A percentile compares a stretch with the other conserved stretches of the same genome.
Evolutionary conservation across 1,140 invertebrate species (phyloP).

Genomic region (Galleria mellonella): DNA sequence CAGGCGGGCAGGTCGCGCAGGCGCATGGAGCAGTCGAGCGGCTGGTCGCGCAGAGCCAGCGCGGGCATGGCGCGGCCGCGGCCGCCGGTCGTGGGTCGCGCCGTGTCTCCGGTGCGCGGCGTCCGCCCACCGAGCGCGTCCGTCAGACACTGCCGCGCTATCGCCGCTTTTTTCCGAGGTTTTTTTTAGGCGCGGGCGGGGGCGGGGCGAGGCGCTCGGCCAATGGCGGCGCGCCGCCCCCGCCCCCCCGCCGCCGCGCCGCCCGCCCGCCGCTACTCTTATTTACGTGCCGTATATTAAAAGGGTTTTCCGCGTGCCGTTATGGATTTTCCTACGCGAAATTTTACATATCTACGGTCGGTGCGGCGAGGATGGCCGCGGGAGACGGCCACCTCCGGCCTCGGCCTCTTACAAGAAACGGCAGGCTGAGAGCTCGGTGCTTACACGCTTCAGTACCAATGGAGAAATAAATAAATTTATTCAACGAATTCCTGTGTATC

Average conservation of each 20-base stretch:
- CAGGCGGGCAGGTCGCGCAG: constrained; percentile 60
- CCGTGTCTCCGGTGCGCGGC: constrained; percentile 48
- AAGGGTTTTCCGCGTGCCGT: constrained; percentile 68
- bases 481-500: too few relatives aligned
- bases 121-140: constrained; percentile 58
- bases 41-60: constrained; percentile 64
- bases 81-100: constrained; percentile 56
- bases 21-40: constrained; percentile 68
- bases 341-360: constrained; percentile 52
- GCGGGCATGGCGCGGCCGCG: constrained; percentile 67
- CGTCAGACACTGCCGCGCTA: constrained; percentile 59
- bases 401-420: too few relatives aligned
- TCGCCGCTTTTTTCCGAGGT: constrained; percentile 43
- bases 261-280: constrained; percentile 27
- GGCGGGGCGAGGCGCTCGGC: constrained; percentile 32
- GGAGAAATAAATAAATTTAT: too few relatives aligned
- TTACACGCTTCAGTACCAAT: too few relatives aligned
- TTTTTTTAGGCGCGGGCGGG: constrained; percentile 36
- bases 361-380: constrained; percentile 1
- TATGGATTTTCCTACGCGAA: constrained; percentile 61
- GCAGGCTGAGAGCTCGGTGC: too few relatives aligned
- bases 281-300: constrained; percentile 72
- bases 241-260: constrained; percentile 10
- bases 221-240: constrained; percentile 20
- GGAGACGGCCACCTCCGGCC: background rate